These are phyloP conservation scores for Aspidoscelis tigris DNA, from an alignment of 2,113 vertebrate species.

Conservation along the genomic window DNA sequence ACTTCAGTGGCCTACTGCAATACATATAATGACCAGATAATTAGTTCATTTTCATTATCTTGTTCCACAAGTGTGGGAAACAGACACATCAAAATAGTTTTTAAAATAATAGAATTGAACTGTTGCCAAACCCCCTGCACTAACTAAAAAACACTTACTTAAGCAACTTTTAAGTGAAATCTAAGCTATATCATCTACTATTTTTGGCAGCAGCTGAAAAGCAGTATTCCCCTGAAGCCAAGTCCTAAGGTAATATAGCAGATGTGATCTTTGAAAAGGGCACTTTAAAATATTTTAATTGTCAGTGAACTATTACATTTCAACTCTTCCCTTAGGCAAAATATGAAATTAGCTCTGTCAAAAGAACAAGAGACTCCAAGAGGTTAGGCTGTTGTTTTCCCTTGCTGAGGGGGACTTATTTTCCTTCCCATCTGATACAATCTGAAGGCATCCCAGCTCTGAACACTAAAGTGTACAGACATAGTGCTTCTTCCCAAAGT, in stretches of 20 bases:
- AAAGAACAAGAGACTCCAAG: not conserved
- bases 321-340: not conserved
- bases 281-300: conserved; percentile 7
- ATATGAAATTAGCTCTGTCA: conserved; percentile 18
- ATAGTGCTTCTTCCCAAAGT: not conserved
- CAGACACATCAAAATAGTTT: conserved; percentile 14
- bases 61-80: not conserved
- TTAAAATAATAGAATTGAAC: conserved; percentile 13
- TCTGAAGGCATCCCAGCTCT: not conserved
- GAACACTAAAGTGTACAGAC: not conserved
- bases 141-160: conserved; percentile 19
- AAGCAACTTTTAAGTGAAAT: conserved; percentile 29
- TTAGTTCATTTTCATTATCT: not conserved
- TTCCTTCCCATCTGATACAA: not conserved
- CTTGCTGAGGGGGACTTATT: not conserved
- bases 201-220: conserved; percentile 17
- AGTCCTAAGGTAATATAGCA: conserved; percentile 10
- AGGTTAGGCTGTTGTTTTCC: not conserved
- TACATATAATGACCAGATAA: not conserved
- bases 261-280: conserved; percentile 9
- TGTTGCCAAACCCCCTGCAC: not conserved
- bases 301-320: conserved; percentile 6
- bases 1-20: not conserved
- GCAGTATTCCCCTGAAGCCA: conserved; percentile 14
- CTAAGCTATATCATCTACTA: conserved; percentile 10